Evolutionary conservation across 2,113 vertebrate species (phyloP), one percentile per base, ranked within the genome.

Genomic region (Cairina moschata): DNA sequence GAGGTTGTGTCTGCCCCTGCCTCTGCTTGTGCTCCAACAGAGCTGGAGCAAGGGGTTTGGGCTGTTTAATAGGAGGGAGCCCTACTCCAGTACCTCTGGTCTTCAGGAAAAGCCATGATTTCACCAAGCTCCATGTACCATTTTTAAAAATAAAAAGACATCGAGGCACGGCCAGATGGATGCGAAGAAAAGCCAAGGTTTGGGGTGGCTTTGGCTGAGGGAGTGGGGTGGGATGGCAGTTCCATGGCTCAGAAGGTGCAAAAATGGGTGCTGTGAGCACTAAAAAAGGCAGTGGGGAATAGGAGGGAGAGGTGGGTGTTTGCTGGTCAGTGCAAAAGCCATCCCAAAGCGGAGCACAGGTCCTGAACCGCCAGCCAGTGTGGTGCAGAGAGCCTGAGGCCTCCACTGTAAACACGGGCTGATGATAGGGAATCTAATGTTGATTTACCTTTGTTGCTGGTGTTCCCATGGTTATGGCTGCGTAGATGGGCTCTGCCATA

Each of bases 391-490:
- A 52, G 85, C 78, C 59, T 2, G 46, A 91, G 88, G 90, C 88
- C 76, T 88, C 86, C 80, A 17, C 36, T 22, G 66, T 81, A 92
- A 95, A 86, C 77, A 73, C 1, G 3, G 72, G 38, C 67, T n/a
- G 67, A 66, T 13, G 76, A 91, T 66, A 84, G 83, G 58, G 80
- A 89, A 79, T 44, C 74, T 62, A 0, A 0, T 89, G 92, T 88
- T 96, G 94, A 83, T 96, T 88, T 90, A 83, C 93, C 69, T 85
- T 31, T 94, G 90, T 95, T 94, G 92, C 77, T 82, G 83, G 83
- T 86, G 91, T 96, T 97, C 93, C 96, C 74, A 73, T 93, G 88
- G 96, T 84, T 94, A 82, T 93, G 81, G 86, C 92, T 88, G 68
- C 2, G 2, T 55, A 56, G 83, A 90, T 86, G 93, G 86, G 83